Base-by-base conservation (phyloP, 1,140 invertebrate genomes). In the Anagrus nilaparvatae region DNA sequence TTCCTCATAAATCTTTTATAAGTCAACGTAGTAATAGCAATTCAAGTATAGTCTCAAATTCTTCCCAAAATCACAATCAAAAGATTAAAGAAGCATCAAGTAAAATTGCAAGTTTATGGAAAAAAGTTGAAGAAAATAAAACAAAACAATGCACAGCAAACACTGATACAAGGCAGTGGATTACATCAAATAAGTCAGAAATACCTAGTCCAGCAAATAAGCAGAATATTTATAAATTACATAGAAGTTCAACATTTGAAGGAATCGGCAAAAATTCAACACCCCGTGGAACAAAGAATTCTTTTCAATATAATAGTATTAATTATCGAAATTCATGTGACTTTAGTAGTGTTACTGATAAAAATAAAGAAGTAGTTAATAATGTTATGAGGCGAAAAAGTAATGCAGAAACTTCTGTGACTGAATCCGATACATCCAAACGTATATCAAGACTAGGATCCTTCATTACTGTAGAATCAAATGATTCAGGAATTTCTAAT, bases 81-180 rank as follows among this genome's bases (percentile, higher is more conserved):
- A 53, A 63, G 4, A 69, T 77, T 10, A 82, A 82, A 54, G 81
- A 85, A 46, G 78, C 86, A 2, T 79, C 83, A 2, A 91, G 87
- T 60, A 89, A 88, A 59, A 90, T 93, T 28, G 85, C 88, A 1
- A 84, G 75, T 54, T 69, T 94, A 10, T 92, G 88, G 88, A 92
- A 88, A 51, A 82, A 77, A 52, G 82, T 84, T 3, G 84, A 88
- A 53, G 79, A 87, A 24, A 78, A 65, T n/a, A 80, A 78, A 31
- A 78, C 72, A 38, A 73, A 75, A 44, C 70, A 73, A 24, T 61
- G 58, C 3, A 49, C 63, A 10, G 60, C 69, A 25, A 75, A 73
- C 35, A 70, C 70, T 29, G 79, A 84, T 44, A 76, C 70, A 9
- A 72, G 75, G 45, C 75, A 80, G 3, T 81, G 77, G 77, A 77